Base-by-base conservation (phyloP, 2,113 vertebrate genomes). In the Turnix velox region DNA sequence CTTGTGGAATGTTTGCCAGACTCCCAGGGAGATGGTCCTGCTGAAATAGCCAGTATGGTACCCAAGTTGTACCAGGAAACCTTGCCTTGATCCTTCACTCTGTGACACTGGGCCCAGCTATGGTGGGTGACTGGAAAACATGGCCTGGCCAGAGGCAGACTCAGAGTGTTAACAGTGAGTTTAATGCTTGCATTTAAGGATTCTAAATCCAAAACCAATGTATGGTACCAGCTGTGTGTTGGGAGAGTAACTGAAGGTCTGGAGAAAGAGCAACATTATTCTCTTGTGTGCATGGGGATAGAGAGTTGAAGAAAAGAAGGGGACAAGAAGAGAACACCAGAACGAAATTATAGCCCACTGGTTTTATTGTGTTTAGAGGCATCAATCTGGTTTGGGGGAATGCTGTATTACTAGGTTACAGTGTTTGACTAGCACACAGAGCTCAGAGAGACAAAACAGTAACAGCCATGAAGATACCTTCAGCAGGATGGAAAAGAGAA, bases 281-380 rank as follows among this genome's bases (percentile, higher is more conserved):
- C 15, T 80, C 40, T 66, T 66, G 27, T 66, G 46, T 68, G 18
- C 33, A 35, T 39, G 24, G 17, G 9, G 28, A 51, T 75, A 25
- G n/a, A 55, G 28, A 69, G 25, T 37, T 1, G 3, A 90, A 14
- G 39, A 69, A 88, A 73, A 54, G 43, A 25, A 33, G 40, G 3
- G 5, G 15, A 12, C 4, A 42, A 65, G 46, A 86, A 62, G 18
- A 61, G 46, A 95, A 24, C 6, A 55, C 7, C 23, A 71, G 43
- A 66, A 81, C 33, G 27, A 77, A 86, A 79, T 72, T 72, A 83
- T 87, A 93, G 82, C 68, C 45, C 18, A 2, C 33, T 46, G 71
- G 54, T 86, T 90, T 87, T 86, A 75, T 30, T 58, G 77, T 52
- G 37, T 88, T 73, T 83, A 40, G 51, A 76, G 81, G 48, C 72